A percentile compares a stretch with the other conserved stretches of the same genome.
These are phyloP conservation scores for Liparis tanakae DNA, from an alignment of 2,797 vertebrate genomes.

Conservation along the genomic window DNA sequence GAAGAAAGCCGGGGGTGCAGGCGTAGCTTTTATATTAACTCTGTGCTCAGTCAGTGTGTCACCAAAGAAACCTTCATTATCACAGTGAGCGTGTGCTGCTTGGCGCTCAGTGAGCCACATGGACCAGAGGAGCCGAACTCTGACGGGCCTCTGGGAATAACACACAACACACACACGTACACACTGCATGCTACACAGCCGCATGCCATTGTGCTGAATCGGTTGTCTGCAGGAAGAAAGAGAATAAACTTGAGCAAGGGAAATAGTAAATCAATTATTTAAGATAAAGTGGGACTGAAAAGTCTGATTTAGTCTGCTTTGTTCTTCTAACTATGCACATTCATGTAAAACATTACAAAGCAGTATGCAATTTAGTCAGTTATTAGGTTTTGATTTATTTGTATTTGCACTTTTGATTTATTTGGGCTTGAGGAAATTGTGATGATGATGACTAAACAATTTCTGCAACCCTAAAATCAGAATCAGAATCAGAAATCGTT, in stretches of 20 bases:
- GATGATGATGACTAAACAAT: neutral
- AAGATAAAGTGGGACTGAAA: neutral
- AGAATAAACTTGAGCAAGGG: slow-evolving; percentile 7
- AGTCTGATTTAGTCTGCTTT: neutral
- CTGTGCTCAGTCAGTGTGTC: slow-evolving; percentile 64
- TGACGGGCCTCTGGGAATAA: slow-evolving; percentile 24
- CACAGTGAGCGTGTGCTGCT: slow-evolving; percentile 36
- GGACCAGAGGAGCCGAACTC: slow-evolving; percentile 40
- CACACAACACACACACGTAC: slow-evolving; percentile 28
- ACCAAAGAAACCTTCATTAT: slow-evolving; percentile 43
- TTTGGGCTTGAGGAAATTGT: neutral
- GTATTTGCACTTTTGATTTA: neutral
- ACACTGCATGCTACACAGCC: slow-evolving; percentile 7
- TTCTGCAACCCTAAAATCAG: neutral
- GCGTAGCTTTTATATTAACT: slow-evolving; percentile 70
- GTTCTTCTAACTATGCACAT: neutral
- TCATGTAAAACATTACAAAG: neutral
- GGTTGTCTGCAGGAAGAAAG: slow-evolving; percentile 27
- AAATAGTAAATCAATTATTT: neutral
- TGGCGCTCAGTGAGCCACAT: slow-evolving; percentile 40
- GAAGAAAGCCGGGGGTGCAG: slow-evolving; percentile 54
- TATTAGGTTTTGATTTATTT: neutral
- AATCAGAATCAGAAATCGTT: no score
- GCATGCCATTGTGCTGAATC: slow-evolving; percentile 48
- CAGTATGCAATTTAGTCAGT: neutral